phyloP scores from a whole-genome alignment of 2,888 invertebrate species.

The Anoplius nigerrimus region DNA sequence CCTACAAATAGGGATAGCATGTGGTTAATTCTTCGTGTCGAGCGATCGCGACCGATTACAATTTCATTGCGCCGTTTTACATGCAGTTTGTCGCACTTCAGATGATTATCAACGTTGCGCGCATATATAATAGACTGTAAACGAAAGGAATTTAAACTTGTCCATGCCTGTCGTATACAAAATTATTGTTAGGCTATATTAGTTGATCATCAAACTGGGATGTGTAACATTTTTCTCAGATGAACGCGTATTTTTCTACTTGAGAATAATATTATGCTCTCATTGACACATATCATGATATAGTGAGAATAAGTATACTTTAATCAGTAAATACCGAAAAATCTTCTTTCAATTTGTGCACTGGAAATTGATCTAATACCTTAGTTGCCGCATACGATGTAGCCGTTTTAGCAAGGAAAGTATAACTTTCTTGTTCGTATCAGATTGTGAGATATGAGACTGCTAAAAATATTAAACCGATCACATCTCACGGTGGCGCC shows the following conservation, averaged over 20 bases:
- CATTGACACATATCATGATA: too few relatives aligned
- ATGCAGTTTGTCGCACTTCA: slow-evolving; percentile 52
- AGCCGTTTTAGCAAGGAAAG: background rate
- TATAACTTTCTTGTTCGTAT: background rate
- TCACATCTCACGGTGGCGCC: slow-evolving; percentile 61
- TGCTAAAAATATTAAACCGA: slow-evolving; percentile 12
- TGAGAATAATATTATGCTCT: too few relatives aligned
- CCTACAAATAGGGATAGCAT: slow-evolving; percentile 65
- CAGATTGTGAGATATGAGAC: background rate
- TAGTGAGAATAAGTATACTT: too few relatives aligned
- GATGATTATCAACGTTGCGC: slow-evolving; percentile 30
- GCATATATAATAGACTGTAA: slow-evolving; percentile 15
- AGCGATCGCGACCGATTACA: slow-evolving; percentile 63
- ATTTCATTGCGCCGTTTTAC: slow-evolving; percentile 64
- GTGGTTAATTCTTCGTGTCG: slow-evolving; percentile 64
- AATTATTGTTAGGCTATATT: too few relatives aligned
- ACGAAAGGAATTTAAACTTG: background rate
- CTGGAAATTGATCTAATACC: too few relatives aligned
- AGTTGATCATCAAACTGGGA: too few relatives aligned
- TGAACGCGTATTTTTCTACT: too few relatives aligned
- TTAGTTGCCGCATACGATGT: too few relatives aligned
- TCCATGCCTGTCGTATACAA: too few relatives aligned
- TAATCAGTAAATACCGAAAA: too few relatives aligned
- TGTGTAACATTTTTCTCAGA: too few relatives aligned
- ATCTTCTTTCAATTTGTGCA: too few relatives aligned